Conservation (phyloP, 2,888 invertebrate genomes). For the Lasioglossum morio region DNA sequence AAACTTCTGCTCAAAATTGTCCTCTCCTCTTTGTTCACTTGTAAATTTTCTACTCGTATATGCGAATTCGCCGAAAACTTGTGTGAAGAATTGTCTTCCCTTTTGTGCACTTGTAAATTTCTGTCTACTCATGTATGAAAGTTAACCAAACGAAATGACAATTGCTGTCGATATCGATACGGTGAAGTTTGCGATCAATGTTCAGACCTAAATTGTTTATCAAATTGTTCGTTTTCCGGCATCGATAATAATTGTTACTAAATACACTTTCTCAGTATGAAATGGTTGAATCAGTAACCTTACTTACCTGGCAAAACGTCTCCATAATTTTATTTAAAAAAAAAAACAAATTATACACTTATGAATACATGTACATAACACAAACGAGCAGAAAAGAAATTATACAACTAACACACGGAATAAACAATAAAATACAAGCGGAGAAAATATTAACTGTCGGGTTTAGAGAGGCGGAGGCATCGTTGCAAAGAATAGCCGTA, state of each 20-base stretch:
- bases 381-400: neutral
- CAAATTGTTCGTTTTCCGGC: too few species aligned
- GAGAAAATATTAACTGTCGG: neutral
- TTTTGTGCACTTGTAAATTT: constrained; percentile 52
- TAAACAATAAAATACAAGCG: neutral
- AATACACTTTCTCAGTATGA: neutral
- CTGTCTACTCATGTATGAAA: neutral
- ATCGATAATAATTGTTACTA: neutral
- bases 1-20: neutral
- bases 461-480: constrained; percentile 18
- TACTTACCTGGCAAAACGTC: constrained; percentile 29
- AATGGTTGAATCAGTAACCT: neutral
- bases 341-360: neutral
- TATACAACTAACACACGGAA: neutral
- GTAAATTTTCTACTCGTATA: neutral
- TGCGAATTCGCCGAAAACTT: neutral
- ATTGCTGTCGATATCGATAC: constrained; percentile 39
- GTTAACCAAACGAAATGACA: constrained; percentile 13
- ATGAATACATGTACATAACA: neutral
- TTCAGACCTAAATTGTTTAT: neutral
- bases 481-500: constrained; percentile 66
- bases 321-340: neutral
- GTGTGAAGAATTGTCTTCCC: neutral
- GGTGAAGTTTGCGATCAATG: neutral
- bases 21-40: neutral